Conservation (phyloP, 2,113 vertebrate species). For the Danionella cerebrum region DNA sequence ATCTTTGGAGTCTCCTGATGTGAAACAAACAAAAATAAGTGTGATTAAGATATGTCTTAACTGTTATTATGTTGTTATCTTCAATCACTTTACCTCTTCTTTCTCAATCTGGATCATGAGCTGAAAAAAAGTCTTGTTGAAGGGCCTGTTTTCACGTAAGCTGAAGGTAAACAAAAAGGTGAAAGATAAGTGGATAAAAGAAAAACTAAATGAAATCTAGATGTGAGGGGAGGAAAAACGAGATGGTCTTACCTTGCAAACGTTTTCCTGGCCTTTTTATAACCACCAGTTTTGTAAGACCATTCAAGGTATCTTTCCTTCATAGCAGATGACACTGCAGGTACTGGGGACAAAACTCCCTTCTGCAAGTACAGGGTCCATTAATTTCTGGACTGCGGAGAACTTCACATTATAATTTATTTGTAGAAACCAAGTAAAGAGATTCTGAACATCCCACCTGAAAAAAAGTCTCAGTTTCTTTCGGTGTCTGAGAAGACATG, state of each 20-base stretch:
- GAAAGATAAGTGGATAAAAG: neutral
- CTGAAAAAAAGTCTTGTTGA: conserved; percentile 83
- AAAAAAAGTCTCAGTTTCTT: conserved; percentile 76
- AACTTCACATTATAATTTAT: too few species aligned
- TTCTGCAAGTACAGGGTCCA: conserved; percentile 58
- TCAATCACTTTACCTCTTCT: conserved; percentile 75
- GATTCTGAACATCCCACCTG: too few species aligned
- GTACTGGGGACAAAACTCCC: conserved; percentile 62
- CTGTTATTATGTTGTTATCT: too few species aligned
- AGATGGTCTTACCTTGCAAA: conserved; percentile 84
- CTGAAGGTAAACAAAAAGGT: conserved; percentile 51
- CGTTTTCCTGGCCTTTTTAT: conserved; percentile 77
- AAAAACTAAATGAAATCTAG: neutral
- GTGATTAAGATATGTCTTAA: too few species aligned
- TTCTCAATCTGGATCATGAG: conserved; percentile 90
- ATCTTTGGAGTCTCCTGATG: conserved; percentile 80
- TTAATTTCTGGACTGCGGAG: too few species aligned
- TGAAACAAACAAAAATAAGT: too few species aligned
- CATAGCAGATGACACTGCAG: conserved; percentile 67
- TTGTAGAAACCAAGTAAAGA: too few species aligned
- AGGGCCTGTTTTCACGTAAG: conserved; percentile 77
- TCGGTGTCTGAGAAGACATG: conserved; percentile 52
- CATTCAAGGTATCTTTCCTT: conserved; percentile 87
- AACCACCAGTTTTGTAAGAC: conserved; percentile 75
- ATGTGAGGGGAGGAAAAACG: too few species aligned